phyloP scores from a whole-genome alignment of 2,888 invertebrate species.

The Aphodius granarius region DNA sequence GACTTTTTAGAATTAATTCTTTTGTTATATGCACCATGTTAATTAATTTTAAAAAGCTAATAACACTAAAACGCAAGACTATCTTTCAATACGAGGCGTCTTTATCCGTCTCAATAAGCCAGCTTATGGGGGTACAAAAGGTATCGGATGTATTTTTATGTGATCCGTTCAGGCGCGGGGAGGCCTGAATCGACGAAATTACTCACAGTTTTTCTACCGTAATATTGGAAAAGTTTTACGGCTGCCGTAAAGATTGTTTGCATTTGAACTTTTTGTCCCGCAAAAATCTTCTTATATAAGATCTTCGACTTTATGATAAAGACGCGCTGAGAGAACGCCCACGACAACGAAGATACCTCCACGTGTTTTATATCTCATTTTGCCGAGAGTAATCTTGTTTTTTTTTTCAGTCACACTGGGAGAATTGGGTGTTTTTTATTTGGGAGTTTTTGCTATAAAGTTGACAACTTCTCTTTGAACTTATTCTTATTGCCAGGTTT shows the following conservation, averaged over 20 bases:
- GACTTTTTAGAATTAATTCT: too few relatives aligned
- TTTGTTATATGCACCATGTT: too few relatives aligned
- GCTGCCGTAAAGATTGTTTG: constrained; percentile 14
- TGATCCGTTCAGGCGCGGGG: neutral
- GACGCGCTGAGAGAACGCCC: neutral
- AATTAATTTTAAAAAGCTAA: neutral
- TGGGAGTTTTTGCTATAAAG: neutral
- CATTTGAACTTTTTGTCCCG: constrained; percentile 13
- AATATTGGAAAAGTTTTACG: constrained; percentile 19
- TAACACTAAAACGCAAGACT: neutral
- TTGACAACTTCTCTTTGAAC: neutral
- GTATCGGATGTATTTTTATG: neutral
- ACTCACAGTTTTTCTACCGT: constrained; percentile 6
- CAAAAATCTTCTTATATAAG: neutral
- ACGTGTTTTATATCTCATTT: neutral
- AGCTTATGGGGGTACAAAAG: neutral
- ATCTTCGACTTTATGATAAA: constrained; percentile 9
- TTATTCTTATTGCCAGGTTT: too few relatives aligned
- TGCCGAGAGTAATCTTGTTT: neutral
- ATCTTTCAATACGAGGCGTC: neutral
- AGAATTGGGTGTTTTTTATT: neutral
- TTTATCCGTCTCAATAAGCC: neutral
- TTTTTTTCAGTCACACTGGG: neutral
- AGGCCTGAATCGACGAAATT: constrained; percentile 12
- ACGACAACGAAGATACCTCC: neutral